phyloP scores from a whole-genome alignment of 2,113 vertebrate genomes.

The human region DNA sequence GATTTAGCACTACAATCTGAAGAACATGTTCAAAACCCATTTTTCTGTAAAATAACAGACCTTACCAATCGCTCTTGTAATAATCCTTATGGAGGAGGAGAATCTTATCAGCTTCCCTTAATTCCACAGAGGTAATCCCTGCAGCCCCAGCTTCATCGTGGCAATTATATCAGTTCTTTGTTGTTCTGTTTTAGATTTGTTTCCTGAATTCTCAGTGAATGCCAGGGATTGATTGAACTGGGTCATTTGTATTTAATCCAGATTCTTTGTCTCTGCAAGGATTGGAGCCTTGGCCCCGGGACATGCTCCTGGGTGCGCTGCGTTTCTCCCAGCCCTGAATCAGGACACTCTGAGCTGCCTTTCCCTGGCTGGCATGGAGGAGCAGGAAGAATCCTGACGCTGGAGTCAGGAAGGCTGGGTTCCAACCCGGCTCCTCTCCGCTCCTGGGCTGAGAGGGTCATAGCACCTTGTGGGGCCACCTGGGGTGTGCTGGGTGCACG shows the following conservation, averaged over 20 bases:
- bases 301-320: fast-evolving
- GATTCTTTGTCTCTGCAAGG: not conserved
- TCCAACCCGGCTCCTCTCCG: fast-evolving
- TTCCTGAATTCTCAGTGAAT: not conserved
- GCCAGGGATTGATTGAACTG: not conserved
- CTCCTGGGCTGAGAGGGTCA: not conserved
- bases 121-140: not conserved
- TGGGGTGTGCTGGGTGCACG: too few species aligned
- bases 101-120: not conserved
- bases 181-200: not conserved
- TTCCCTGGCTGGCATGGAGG: not conserved
- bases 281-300: fast-evolving
- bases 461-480: too few species aligned
- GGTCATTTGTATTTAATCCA: not conserved
- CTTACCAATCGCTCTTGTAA: not conserved
- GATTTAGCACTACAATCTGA: not conserved
- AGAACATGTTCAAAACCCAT: not conserved
- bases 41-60: not conserved
- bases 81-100: not conserved
- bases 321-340: too few species aligned
- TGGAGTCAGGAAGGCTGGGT: not conserved
- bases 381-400: not conserved
- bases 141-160: not conserved
- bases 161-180: not conserved
- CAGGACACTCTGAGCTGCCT: not conserved